Conservation (phyloP, 2,797 vertebrate species). For the Phylloscopus collybita region DNA sequence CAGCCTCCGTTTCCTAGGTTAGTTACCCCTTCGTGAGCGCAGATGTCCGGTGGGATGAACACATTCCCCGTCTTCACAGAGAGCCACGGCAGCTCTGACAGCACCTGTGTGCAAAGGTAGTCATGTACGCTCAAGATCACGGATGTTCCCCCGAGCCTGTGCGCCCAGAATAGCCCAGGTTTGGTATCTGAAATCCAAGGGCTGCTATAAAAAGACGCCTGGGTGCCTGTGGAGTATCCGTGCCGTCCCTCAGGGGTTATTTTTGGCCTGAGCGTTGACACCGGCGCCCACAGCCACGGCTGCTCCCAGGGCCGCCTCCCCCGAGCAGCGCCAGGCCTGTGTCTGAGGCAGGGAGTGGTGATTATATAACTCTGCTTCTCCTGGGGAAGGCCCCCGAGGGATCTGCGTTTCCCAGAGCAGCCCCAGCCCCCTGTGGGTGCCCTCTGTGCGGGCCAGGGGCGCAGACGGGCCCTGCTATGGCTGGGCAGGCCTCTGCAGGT, state of each 20-base stretch:
- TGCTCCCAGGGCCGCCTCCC: not conserved
- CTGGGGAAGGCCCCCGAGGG: not conserved
- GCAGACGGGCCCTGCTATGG: not conserved
- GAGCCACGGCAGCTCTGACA: constrained; percentile 46
- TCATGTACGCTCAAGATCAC: constrained; percentile 77
- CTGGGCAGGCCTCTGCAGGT: not conserved
- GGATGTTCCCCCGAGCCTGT: constrained; percentile 79
- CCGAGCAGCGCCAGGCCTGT: not conserved
- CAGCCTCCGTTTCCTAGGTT: not conserved
- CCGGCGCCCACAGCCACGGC: constrained; percentile 75
- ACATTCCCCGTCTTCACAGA: constrained; percentile 65
- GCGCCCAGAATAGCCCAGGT: constrained; percentile 84
- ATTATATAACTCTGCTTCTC: not conserved
- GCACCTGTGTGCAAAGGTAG: constrained; percentile 75
- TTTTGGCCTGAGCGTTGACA: constrained; percentile 89
- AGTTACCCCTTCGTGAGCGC: not conserved
- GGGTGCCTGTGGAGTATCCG: constrained; percentile 81
- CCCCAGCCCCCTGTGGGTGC: not conserved
- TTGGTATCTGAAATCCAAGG: constrained; percentile 89
- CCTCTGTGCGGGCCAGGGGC: not conserved
- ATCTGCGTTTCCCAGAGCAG: not conserved
- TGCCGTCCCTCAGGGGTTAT: constrained; percentile 85
- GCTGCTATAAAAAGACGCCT: constrained; percentile 89
- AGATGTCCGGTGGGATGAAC: constrained; percentile 12
- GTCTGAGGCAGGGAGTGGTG: rapidly evolving